phyloP scores from a whole-genome alignment of 1,140 invertebrate genomes.

The Ostrea edulis region DNA sequence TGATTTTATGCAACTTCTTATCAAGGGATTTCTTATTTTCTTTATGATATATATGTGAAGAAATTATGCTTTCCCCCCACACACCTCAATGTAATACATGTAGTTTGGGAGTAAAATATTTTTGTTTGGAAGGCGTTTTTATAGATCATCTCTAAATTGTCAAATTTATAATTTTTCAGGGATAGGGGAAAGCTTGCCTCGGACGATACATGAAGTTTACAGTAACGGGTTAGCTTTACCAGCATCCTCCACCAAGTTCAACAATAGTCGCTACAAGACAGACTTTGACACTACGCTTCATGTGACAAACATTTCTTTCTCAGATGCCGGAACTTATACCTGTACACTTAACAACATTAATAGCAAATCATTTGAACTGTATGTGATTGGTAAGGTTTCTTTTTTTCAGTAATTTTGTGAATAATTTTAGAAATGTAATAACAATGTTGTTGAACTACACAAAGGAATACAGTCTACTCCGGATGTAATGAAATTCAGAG shows the following conservation, averaged over 20 bases:
- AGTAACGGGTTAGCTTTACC: neutral
- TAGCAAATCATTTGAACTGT: constrained; percentile 32
- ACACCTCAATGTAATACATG: too few relatives aligned
- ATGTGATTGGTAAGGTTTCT: constrained; percentile 24
- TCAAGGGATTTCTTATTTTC: too few relatives aligned
- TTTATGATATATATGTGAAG: too few relatives aligned
- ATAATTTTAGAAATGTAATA: too few relatives aligned
- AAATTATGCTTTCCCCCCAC: too few relatives aligned
- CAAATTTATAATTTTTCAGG: neutral
- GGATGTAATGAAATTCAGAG: too few relatives aligned
- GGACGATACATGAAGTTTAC: neutral
- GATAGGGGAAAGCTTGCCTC: neutral
- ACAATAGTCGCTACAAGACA: neutral
- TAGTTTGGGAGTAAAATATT: too few relatives aligned
- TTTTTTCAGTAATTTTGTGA: neutral
- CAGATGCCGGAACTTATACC: constrained; percentile 43
- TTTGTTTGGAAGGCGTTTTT: too few relatives aligned
- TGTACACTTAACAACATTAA: neutral
- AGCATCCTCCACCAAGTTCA: neutral
- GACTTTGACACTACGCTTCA: constrained; percentile 10
- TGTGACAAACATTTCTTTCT: neutral
- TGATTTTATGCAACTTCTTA: too few relatives aligned
- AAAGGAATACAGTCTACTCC: too few relatives aligned
- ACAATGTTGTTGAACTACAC: too few relatives aligned
- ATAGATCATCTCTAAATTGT: too few relatives aligned